These are phyloP conservation scores for Solenodon paradoxus DNA, from an alignment of 2,113 vertebrate species.

Conservation along the genomic window DNA sequence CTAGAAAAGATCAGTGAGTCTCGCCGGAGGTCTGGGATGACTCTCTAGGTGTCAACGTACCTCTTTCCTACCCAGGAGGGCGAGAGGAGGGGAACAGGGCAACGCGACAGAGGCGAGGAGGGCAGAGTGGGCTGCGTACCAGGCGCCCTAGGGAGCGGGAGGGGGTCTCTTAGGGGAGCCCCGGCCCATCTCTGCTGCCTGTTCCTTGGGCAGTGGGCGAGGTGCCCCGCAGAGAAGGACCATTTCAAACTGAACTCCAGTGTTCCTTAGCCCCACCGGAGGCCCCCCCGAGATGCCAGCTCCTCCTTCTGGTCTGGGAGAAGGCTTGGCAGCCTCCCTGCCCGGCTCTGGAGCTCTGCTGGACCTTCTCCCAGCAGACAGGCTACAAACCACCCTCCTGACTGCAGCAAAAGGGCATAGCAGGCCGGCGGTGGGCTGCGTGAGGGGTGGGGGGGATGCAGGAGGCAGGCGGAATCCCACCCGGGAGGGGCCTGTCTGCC, in stretches of 20 bases:
- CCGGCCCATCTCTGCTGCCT: not conserved
- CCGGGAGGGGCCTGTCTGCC: not conserved
- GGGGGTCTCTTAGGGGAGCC: not conserved
- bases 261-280: not conserved
- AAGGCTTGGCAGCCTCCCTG: not conserved
- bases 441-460: not conserved
- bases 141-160: not conserved
- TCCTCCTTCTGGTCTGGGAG: not conserved
- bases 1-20: not conserved
- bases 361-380: accelerated
- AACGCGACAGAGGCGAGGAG: too few relatives aligned
- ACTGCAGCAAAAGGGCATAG: not conserved
- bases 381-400: not conserved
- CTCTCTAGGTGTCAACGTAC: not conserved
- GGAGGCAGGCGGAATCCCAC: not conserved
- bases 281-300: not conserved
- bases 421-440: too few relatives aligned
- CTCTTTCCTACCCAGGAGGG: not conserved
- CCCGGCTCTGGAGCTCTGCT: not conserved
- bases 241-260: not conserved
- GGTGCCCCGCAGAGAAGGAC: not conserved
- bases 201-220: not conserved
- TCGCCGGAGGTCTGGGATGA: not conserved
- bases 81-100: not conserved
- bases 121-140: too few relatives aligned